Base-by-base conservation (phyloP, 1,140 invertebrate species). In the Piezodorus guildinii region DNA sequence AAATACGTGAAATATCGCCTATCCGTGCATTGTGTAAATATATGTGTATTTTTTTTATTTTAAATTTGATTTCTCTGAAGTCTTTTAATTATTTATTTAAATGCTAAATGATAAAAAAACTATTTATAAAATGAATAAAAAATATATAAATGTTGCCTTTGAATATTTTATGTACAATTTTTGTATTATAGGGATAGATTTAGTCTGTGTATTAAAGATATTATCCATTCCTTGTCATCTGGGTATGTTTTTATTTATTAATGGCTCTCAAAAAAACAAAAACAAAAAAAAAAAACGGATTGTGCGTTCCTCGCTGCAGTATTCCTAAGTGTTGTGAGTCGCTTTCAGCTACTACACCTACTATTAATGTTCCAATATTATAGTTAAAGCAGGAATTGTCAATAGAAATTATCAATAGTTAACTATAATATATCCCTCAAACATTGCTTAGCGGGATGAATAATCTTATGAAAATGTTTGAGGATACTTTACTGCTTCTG, bases 81-180 rank as follows among this genome's bases (percentile, higher is more conserved):
- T 23, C 23, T 23, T 56, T 25, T 25, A 19, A 56, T 56, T 56
- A 56, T 56, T 56, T 56, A 56, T 56, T 56, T 56, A 56, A 39
- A 56, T 25, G 52, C 52, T 56, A 56, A 23, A 25, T 56, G 23
- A 56, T 56, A 56, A 56, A 19, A 19, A 19, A 23, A 23, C 3
- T 23, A 23, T 56, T 23, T 56, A 56, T 56, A 23, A 23, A 25
- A 56, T 23, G 23, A 10, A 56, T 56, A 56, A 61, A 61, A 45
- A 45, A 60, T 21, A 61, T 45, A 52, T 64, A 56, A 23, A 59
- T 60, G 56, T 64, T 60, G 54, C 63, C 54, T 58, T 60, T 56
- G 56, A 56, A 56, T 64, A 58, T 64, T 64, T 64, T 64, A 56
- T 64, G 63, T 64, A 64, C 54, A 64, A 64, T 64, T 64, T 64